Conservation (phyloP, 2,113 vertebrate genomes). For the Desmodus rotundus region DNA sequence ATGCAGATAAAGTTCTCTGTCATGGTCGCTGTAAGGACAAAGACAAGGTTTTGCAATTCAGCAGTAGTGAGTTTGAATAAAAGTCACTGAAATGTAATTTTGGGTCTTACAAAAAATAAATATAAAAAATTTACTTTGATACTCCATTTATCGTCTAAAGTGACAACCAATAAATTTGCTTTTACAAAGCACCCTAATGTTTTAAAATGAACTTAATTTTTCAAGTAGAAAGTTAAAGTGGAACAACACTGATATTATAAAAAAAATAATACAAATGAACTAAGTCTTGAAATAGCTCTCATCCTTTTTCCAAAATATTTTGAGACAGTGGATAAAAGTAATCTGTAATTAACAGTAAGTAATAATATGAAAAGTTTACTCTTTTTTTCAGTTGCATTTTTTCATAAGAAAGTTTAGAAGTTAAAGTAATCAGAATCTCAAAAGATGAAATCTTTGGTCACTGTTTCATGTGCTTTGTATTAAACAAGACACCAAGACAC, state of each 20-base stretch:
- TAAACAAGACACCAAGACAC: slow-evolving; percentile 52
- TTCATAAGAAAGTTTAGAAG: background rate
- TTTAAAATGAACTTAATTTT: slow-evolving; percentile 23
- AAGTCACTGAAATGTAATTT: slow-evolving; percentile 78
- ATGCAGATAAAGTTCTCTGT: slow-evolving; percentile 85
- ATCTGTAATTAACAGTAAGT: background rate
- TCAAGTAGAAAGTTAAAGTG: slow-evolving; percentile 16
- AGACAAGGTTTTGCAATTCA: slow-evolving; percentile 82
- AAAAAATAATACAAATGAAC: slow-evolving; percentile 12
- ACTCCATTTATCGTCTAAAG: slow-evolving; percentile 14
- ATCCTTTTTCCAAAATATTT: slow-evolving; percentile 21
- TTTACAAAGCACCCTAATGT: slow-evolving; percentile 23
- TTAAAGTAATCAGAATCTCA: background rate
- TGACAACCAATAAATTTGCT: slow-evolving; percentile 26
- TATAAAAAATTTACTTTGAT: slow-evolving; percentile 58
- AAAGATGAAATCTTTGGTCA: background rate
- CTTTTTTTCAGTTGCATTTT: background rate
- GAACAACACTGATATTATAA: background rate
- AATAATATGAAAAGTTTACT: background rate
- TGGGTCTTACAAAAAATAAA: slow-evolving; percentile 45
- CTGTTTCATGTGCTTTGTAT: slow-evolving; percentile 24
- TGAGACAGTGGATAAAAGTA: background rate
- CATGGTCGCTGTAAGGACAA: slow-evolving; percentile 83
- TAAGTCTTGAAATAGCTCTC: background rate
- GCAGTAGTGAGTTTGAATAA: slow-evolving; percentile 77